A percentile compares a stretch with the other conserved stretches of the same genome.
These are phyloP conservation scores for Xestia rhomboidea DNA, from an alignment of 2,888 invertebrate species.

Conservation along the genomic window DNA sequence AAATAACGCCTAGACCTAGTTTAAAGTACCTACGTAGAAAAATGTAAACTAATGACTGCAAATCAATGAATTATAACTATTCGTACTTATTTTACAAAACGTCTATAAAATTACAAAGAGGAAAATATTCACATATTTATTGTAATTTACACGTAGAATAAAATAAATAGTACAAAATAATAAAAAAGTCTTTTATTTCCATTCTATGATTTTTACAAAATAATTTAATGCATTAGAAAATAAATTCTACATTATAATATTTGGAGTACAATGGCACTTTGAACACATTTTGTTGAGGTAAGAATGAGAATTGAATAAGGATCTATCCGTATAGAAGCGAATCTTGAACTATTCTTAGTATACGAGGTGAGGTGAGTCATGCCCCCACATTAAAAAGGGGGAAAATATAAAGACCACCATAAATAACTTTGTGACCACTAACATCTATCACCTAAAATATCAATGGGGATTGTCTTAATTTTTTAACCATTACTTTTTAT, in stretches of 20 bases:
- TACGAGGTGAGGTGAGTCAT: too few species aligned
- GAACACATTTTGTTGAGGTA: slow-evolving; percentile 14
- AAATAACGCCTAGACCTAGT: slow-evolving; percentile 14
- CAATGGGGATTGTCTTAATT: too few species aligned
- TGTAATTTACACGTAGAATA: slow-evolving; percentile 43
- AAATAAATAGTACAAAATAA: slow-evolving; percentile 46
- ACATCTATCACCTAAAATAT: too few species aligned
- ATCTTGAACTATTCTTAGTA: not conserved
- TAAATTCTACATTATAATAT: slow-evolving; percentile 12
- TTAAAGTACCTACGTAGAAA: slow-evolving; percentile 36
- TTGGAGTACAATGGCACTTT: slow-evolving; percentile 10
- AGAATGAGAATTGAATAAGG: not conserved
- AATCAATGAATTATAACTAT: slow-evolving; percentile 38
- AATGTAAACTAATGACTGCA: slow-evolving; percentile 54
- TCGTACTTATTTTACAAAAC: slow-evolving; percentile 36
- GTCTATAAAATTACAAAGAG: slow-evolving; percentile 21
- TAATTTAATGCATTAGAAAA: slow-evolving; percentile 40
- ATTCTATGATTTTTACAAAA: slow-evolving; percentile 6
- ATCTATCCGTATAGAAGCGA: not conserved
- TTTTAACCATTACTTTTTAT: too few species aligned
- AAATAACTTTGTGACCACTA: too few species aligned
- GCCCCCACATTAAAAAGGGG: too few species aligned
- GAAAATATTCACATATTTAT: slow-evolving; percentile 41
- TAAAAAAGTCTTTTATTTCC: slow-evolving; percentile 46
- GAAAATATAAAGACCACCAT: too few species aligned